phyloP scores from a whole-genome alignment of 2,113 vertebrate genomes.

The Lepisosteus oculatus region DNA sequence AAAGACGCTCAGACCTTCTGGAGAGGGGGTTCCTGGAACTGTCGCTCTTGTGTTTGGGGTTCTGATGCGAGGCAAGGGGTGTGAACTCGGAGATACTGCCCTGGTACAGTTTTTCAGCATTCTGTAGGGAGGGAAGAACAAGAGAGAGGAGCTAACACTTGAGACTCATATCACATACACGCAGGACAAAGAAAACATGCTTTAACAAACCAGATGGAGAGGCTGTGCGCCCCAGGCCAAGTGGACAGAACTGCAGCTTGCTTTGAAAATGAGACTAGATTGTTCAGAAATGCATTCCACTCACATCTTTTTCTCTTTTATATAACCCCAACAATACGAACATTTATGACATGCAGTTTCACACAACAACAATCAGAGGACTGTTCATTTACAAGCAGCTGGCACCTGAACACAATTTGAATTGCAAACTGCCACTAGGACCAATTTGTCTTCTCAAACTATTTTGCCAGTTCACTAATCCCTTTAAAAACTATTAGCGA shows the following conservation, averaged over 20 bases:
- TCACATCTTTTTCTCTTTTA: background rate
- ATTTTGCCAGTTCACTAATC: too few species aligned
- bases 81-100: conserved; percentile 75
- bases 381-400: conserved; percentile 17
- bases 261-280: background rate
- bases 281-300: background rate
- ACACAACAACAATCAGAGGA: background rate
- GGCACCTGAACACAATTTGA: too few species aligned
- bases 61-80: conserved; percentile 72
- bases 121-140: conserved; percentile 57
- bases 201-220: background rate
- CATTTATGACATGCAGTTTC: background rate
- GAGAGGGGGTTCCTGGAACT: conserved; percentile 59
- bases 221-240: background rate
- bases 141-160: background rate
- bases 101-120: conserved; percentile 61
- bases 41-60: conserved; percentile 57
- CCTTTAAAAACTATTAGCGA: too few species aligned
- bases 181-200: background rate
- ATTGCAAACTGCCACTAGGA: too few species aligned
- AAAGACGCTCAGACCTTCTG: conserved; percentile 65
- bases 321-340: background rate
- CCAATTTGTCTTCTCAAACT: too few species aligned
- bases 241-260: background rate
- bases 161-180: background rate